Evolutionary conservation across 2,797 vertebrate genomes (phyloP).

Genomic region (Rallus crepitans): DNA sequence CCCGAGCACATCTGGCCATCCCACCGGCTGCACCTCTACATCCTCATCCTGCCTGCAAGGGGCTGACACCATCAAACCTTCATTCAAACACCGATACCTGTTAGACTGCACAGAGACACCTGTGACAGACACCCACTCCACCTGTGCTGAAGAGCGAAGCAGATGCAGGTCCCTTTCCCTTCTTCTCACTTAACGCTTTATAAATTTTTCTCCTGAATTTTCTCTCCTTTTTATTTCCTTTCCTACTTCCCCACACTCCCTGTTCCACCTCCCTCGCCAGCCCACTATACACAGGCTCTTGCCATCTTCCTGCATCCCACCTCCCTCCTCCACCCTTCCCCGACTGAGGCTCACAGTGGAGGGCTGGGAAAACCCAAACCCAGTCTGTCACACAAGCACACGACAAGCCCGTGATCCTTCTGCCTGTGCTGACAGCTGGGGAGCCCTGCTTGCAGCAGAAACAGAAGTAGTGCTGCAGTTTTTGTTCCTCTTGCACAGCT

Average conservation of each 20-base stretch:
- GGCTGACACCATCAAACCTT: neutral
- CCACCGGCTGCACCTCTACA: fast-evolving
- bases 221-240: neutral
- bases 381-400: neutral
- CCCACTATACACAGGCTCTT: neutral
- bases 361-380: neutral
- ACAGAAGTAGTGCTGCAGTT: neutral
- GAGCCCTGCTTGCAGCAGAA: neutral
- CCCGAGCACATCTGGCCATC: fast-evolving
- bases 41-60: neutral
- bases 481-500: neutral
- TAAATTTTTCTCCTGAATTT: neutral
- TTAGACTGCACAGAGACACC: neutral
- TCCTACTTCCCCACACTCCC: neutral
- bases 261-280: neutral
- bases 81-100: neutral
- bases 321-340: neutral
- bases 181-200: neutral
- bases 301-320: neutral
- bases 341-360: neutral
- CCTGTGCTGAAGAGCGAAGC: neutral
- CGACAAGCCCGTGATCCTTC: neutral
- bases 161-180: neutral
- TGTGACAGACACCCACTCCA: fast-evolving
- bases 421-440: neutral